phyloP scores from a whole-genome alignment of 64 coral and sea anemone species.

The Pachyseris speciosa region DNA sequence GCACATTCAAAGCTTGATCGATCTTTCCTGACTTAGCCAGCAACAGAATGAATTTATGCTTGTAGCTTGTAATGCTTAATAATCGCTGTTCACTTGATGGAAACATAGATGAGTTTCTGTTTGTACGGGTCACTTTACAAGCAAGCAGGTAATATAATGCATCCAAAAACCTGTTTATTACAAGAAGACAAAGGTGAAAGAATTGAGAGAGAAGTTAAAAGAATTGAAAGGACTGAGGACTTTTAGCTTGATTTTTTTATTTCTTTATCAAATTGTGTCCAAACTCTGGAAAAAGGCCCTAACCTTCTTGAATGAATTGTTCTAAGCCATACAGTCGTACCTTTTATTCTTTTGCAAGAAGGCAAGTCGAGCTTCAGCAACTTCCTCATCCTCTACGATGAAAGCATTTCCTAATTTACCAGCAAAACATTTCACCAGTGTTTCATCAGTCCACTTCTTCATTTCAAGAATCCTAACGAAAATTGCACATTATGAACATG shows the following conservation, averaged over 20 bases:
- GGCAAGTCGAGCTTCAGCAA: constrained; percentile 58
- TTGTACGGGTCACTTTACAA: constrained; percentile 8
- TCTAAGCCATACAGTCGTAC: not conserved
- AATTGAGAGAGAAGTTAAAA: not conserved
- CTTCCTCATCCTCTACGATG: constrained; percentile 59
- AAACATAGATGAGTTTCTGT: not conserved
- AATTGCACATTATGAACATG: not conserved
- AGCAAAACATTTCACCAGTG: constrained; percentile 47
- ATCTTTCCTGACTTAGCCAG: constrained; percentile 56
- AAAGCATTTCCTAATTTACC: constrained; percentile 22
- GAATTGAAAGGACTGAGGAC: not conserved
- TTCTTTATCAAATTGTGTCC: too few species aligned
- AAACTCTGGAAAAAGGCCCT: too few species aligned
- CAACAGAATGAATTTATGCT: constrained; percentile 46
- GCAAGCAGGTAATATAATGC: constrained; percentile 53
- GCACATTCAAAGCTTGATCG: constrained; percentile 58
- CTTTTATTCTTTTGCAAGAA: constrained; percentile 57
- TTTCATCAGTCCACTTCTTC: constrained; percentile 64
- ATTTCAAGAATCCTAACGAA: constrained; percentile 40
- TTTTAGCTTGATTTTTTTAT: too few species aligned
- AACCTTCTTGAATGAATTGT: too few species aligned
- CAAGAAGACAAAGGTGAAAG: too few species aligned
- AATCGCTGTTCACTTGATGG: not conserved
- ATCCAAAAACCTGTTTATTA: constrained; percentile 44
- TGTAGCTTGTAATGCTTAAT: constrained; percentile 5